Conservation (phyloP, 2,797 vertebrate species). For the Esox lucius region DNA sequence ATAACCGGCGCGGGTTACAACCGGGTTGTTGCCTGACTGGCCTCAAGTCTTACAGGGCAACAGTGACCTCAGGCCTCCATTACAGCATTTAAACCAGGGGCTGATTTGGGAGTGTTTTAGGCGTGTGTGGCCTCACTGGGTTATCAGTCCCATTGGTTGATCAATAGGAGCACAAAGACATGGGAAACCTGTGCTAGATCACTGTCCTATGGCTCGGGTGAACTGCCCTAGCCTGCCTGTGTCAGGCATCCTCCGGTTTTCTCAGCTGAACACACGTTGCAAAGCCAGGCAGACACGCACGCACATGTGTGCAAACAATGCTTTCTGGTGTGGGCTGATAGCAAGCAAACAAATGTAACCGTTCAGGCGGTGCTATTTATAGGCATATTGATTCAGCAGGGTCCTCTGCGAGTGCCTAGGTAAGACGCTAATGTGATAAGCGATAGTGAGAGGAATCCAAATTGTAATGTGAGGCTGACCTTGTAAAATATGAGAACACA, state of each 20-base stretch:
- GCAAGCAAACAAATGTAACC: conserved; percentile 7
- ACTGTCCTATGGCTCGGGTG: neutral
- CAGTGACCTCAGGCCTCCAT: neutral
- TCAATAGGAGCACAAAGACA: neutral
- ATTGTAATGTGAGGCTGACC: neutral
- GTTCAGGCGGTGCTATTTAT: conserved; percentile 22
- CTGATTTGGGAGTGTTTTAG: neutral
- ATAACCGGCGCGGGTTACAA: neutral
- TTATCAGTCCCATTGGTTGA: neutral
- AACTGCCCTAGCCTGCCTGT: neutral
- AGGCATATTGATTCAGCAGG: conserved; percentile 15
- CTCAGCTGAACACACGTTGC: neutral
- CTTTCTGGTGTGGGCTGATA: conserved; percentile 19
- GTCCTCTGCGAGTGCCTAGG: neutral
- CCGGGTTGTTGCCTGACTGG: neutral
- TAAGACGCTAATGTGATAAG: conserved; percentile 1
- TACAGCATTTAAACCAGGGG: neutral
- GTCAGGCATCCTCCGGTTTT: neutral
- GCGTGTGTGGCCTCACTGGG: neutral
- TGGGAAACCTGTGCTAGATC: neutral
- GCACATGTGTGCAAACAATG: neutral
- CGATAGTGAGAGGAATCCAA: neutral
- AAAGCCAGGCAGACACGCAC: neutral
- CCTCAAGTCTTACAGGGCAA: neutral
- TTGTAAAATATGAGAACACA: neutral